Conservation (phyloP, 37 sponge, comb jelly and placozoan genomes). For the Hexactinellida sp. region DNA sequence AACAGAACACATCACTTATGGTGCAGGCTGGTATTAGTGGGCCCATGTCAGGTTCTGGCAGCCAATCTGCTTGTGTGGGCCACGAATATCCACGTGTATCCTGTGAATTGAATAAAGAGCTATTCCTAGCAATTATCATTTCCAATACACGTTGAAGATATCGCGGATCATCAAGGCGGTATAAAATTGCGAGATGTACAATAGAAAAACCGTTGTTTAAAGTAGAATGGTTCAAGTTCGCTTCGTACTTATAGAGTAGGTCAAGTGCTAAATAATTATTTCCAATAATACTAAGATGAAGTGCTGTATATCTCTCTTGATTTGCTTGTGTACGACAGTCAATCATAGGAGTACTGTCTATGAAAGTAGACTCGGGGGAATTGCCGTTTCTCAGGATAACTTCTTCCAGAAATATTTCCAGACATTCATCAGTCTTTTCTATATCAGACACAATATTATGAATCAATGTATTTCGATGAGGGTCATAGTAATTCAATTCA, state of each 20-base stretch:
- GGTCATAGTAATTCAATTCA: neutral
- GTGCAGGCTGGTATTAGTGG: neutral
- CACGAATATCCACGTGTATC: neutral
- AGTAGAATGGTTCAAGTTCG: neutral
- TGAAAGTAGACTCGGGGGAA: neutral
- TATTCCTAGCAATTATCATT: neutral
- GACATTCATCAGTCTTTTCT: neutral
- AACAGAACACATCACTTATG: neutral
- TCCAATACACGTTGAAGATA: neutral
- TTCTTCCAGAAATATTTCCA: neutral
- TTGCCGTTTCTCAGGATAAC: neutral
- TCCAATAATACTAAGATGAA: neutral
- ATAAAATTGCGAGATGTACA: neutral
- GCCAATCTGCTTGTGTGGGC: neutral
- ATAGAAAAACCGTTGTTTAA: neutral
- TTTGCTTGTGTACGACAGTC: neutral
- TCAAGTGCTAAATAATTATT: neutral
- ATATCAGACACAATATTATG: neutral
- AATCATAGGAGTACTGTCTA: neutral
- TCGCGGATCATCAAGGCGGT: neutral
- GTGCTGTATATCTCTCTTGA: neutral
- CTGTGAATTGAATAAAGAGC: neutral
- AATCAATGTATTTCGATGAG: neutral
- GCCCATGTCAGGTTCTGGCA: neutral
- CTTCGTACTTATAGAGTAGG: neutral